Base-by-base conservation (phyloP, 2,113 vertebrate species). In the Phaethon lepturus region DNA sequence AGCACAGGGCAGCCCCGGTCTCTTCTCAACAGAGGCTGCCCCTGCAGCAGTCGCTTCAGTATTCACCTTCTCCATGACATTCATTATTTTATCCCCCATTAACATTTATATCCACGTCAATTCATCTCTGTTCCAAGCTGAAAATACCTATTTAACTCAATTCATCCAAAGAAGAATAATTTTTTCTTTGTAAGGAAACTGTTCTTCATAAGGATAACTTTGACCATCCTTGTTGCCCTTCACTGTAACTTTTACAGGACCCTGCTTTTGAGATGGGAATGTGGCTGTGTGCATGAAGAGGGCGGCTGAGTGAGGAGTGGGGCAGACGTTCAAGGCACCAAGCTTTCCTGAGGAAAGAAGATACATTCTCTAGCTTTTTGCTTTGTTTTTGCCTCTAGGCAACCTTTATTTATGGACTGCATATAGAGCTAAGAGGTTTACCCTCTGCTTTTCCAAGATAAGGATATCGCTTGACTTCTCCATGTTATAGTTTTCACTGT, bases 31-130 rank as follows among this genome's bases (percentile, higher is more conserved):
- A 80, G 73, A 24, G 28, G 7, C 33, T 0, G 1, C 10, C 17
- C 3, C 23, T 63, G 16, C 17, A 26, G 16, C 7, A 18, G 12
- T 3, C 6, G 0, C 22, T 56, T 17, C 26, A 40, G 5, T 35
- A 45, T 53, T 55, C 17, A 38, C 4, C 3, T 52, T 5, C 1
- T 90, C 24, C 0, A 0, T 44, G 22, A 31, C 3, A 6, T 44
- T 38, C 20, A 11, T 40, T 8, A 47, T 14, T 64, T 66, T 60
- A 56, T 29, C 10, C 10, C 8, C 26, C 13, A 16, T 33, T 66
- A 84, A 16, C 20, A 58, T 69, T 90, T 77, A 53, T 20, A 78
- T 67, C 20, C 9, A 4, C 5, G 23, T 67, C 18, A 53, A 20
- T 52, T 47, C 1, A 59, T 74, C 11, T 1, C 0, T 55, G 28